Evolutionary conservation across 2,797 vertebrate genomes (phyloP), one percentile per base, ranked within the genome.

Genomic region (Danio albolineatus): DNA sequence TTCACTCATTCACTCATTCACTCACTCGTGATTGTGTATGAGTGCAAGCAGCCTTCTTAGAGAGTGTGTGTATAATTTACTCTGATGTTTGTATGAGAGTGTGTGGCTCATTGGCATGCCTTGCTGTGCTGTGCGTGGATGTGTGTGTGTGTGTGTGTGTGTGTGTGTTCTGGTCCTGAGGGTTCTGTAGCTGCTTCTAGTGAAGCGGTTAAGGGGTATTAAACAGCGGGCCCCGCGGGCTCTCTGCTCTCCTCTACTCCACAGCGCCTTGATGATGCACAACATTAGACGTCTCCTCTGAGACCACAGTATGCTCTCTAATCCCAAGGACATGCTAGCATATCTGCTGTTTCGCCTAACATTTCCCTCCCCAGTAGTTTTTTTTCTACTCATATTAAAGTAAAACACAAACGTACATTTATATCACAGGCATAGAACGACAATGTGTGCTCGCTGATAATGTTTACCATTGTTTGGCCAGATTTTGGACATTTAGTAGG

Each of bases 141-240:
- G 80, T 86, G 85, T 81, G 82, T 87, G 83, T 36, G 84, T 87
- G 78, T 89, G 84, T 83, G 86, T 88, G 80, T 86, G 85, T 81
- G 82, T 87, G 83, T 36, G 84, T 87, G 78, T 89, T 83, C 84
- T 81, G 66, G 73, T 85, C 84, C 76, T 82, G 73, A 64, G 82
- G 84, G 73, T 49, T 85, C 81, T 82, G 87, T 87, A 87, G 89
- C 87, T 85, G 85, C 48, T 88, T 87, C 89, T 90, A 88, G 87
- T 88, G 89, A 88, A 88, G 87, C 84, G 85, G 89, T 91, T 91
- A 92, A 92, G 87, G 87, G 88, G 92, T 94, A 92, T 93, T 91
- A 93, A 92, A 84, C 61, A 81, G 56, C 7, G n/a, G 56, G 77
- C 67, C 82, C 77, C 67, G 38, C 1, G 61, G 82, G 77, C 48